Evolutionary conservation across 2,888 invertebrate genomes (phyloP).

Genomic region (Cinara cedri): DNA sequence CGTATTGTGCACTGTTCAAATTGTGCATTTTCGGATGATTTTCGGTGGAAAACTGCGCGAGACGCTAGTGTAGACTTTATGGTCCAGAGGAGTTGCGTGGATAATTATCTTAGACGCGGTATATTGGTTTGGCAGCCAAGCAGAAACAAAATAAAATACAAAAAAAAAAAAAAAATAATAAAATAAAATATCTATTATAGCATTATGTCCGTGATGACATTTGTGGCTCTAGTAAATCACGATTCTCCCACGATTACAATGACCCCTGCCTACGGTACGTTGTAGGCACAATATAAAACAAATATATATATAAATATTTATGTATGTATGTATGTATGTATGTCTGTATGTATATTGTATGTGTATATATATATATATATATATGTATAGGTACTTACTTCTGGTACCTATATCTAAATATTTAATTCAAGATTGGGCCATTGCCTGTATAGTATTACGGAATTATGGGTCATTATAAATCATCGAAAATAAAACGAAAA

Average conservation of each 20-base stretch:
- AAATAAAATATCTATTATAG: too few species aligned
- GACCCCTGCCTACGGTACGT: slow-evolving; percentile 3
- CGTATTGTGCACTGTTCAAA: not conserved
- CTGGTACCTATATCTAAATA: not conserved
- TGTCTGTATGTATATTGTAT: not conserved
- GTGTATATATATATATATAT: not conserved
- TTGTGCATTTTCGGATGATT: not conserved
- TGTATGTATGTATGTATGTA: too few species aligned
- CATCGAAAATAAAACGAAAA: slow-evolving; percentile 29
- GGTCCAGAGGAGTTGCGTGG: slow-evolving; percentile 39
- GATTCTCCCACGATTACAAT: slow-evolving; percentile 54
- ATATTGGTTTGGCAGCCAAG: slow-evolving; percentile 44
- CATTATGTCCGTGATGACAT: slow-evolving; percentile 52
- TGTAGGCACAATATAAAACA: too few species aligned
- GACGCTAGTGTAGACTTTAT: slow-evolving; percentile 5
- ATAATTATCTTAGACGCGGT: slow-evolving; percentile 38
- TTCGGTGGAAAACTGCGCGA: not conserved
- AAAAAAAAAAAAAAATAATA: slow-evolving; percentile 49
- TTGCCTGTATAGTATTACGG: not conserved
- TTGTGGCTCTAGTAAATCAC: slow-evolving; percentile 16
- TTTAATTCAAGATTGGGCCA: slow-evolving; percentile 3
- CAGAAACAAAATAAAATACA: slow-evolving; percentile 42
- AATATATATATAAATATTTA: too few species aligned
- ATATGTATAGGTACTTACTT: not conserved
- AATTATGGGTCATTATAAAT: not conserved